Evolutionary conservation across 2,113 vertebrate genomes (phyloP).

Genomic region (Clarias batrachus): DNA sequence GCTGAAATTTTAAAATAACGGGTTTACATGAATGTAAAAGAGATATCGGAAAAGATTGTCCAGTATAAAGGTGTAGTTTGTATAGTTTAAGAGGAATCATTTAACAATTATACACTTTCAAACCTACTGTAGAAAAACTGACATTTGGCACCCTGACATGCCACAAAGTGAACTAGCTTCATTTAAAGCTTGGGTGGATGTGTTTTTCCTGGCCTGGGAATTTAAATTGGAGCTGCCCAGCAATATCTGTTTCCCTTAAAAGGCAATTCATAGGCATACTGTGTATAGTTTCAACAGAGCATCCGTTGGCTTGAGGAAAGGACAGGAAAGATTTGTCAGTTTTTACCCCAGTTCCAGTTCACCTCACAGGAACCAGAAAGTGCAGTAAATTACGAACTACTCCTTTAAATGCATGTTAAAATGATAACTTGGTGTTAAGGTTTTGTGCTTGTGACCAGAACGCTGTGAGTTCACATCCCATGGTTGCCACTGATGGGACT

Average conservation of each 20-base stretch:
- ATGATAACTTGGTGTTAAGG: not conserved
- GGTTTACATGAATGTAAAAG: slow-evolving; percentile 8
- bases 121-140: not conserved
- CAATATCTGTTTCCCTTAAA: not conserved
- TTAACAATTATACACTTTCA: not conserved
- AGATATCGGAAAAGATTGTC: not conserved
- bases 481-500: not conserved
- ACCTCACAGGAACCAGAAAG: not conserved
- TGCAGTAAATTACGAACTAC: slow-evolving; percentile 1
- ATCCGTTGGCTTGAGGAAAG: not conserved
- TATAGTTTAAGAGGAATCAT: not conserved
- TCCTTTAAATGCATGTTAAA: not conserved
- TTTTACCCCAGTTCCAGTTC: not conserved
- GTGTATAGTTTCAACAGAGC: not conserved
- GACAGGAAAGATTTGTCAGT: not conserved
- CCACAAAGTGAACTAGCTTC: not conserved
- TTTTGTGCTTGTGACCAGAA: slow-evolving; percentile 2
- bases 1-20: not conserved
- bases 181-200: not conserved
- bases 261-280: not conserved
- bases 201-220: not conserved
- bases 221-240: not conserved
- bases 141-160: not conserved
- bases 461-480: slow-evolving; percentile 18
- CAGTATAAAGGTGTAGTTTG: slow-evolving; percentile 6